Evolutionary conservation across 2,888 invertebrate genomes (phyloP).

Genomic region (Ormyrus nitidulus): DNA sequence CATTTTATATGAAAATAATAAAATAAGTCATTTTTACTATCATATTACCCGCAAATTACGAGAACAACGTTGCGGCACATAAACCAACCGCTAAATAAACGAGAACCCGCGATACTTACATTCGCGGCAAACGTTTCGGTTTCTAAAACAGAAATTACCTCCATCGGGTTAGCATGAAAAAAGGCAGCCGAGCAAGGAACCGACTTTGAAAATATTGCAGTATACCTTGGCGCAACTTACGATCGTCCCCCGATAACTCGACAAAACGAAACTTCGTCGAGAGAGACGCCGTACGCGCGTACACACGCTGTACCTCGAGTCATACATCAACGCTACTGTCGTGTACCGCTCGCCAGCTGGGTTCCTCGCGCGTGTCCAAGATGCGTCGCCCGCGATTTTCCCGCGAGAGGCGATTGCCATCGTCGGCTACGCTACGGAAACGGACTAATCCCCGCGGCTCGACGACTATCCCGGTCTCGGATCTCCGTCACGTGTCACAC

Average conservation of each 20-base stretch:
- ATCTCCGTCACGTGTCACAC: background rate
- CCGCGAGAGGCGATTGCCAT: background rate
- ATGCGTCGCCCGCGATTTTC: conserved; percentile 14
- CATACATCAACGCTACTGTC: conserved; percentile 5
- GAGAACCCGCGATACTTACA: background rate
- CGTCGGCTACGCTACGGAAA: background rate
- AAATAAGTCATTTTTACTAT: no score
- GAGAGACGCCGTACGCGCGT: background rate
- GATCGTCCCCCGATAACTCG: conserved; percentile 1
- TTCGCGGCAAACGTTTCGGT: background rate
- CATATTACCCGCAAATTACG: no score
- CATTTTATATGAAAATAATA: no score
- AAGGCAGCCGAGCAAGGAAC: background rate
- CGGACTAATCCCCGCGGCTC: background rate
- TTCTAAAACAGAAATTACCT: no score
- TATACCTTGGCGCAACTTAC: background rate
- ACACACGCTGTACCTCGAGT: background rate
- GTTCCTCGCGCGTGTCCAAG: conserved; percentile 1
- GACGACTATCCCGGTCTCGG: background rate
- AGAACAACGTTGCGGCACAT: no score
- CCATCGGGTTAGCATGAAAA: no score
- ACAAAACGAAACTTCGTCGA: background rate
- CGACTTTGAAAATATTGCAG: conserved; percentile 8
- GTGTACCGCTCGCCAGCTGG: background rate
- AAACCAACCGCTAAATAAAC: background rate